Evolutionary conservation across 2,113 vertebrate species (phyloP), one percentile per base, ranked within the genome.

Genomic region (Kryptolebias marmoratus): DNA sequence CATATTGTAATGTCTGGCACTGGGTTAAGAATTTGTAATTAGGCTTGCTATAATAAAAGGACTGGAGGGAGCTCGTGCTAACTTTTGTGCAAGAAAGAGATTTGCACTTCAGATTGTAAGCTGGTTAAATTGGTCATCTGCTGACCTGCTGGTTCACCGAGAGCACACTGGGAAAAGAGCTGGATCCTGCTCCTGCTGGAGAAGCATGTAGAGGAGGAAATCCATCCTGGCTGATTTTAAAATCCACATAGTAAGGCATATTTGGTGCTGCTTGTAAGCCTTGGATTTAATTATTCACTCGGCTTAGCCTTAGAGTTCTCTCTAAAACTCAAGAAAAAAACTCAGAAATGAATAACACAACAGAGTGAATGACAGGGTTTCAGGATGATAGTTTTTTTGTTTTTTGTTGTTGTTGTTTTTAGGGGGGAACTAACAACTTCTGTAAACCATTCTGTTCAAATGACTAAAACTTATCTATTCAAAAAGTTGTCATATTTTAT

Each of bases 1-100:
- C 95, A 96, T 95, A 95, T 95, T 96, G 94, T 95, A 95, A 96
- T 96, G 95, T 96, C 84, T 95, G 96, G 94, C 95, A 91, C 96
- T 95, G 96, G 95, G 96, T 98, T 95, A 95, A 95, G 95, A 96
- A 95, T 96, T 95, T 96, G 96, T 97, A 98, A 98, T 98, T 98
- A 98, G 96, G 94, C 95, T 95, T 94, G 95, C 95, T 95, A 97
- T 97, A 97, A 98, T 97, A 96, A 97, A 96, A 95, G 94, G 95
- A 96, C 96, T 95, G 95, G 81, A 95, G 95, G 94, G 39, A 95
- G 94, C 95, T 95, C 96, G 96, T 94, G 94, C 91, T 94, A 94
- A 95, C 95, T 94, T 93, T 94, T 92, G 91, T 93, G 88, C 88
- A 59, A 91, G 89, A 93, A 76, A 89, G 90, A 91, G 93, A 93